Base-by-base conservation (phyloP, 2,113 vertebrate genomes). In the Delphinapterus leucas region DNA sequence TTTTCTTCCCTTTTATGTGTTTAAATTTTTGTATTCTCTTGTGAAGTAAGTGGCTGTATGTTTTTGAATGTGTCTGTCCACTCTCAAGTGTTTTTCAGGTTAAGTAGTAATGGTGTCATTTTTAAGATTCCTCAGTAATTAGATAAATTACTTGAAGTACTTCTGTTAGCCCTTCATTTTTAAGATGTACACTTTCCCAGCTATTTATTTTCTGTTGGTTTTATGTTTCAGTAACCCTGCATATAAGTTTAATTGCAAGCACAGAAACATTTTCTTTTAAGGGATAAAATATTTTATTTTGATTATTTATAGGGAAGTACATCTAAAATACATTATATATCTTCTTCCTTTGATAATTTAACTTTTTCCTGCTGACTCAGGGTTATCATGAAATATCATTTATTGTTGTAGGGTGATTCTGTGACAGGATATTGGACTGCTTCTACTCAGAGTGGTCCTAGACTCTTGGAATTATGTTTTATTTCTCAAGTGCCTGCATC, bases 201-300 rank as follows among this genome's bases (percentile, higher is more conserved):
- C 18, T 83, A 21, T 84, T 55, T 63, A 36, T 90, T 61, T 93
- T 90, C 58, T 83, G 20, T 74, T 95, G 60, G 7, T 93, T 96
- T 96, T 58, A 58, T 88, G n/a, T 92, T 93, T 94, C 90, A 92
- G 28, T 89, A 87, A 81, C 21, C 47, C 25, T 68, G 2, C 86
- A 47, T 71, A 80, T 96, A 58, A 92, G 1, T 76, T 90, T 87
- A 71, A 53, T 94, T 92, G 55, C 28, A 83, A 73, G 71, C 73
- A 82, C 0, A 33, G 17, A 90, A 53, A 26, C 17, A 80, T 79
- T 92, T 76, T 93, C 17, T 63, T 95, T 41, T 92, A 71, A 84
- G 6, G n/a, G 28, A 70, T 71, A 93, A 68, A 90, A 38, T 44
- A 82, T 67, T 89, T 79, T 79, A 67, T 95, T 95, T 97, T 95